Percentiles rank a stretch among this genome's conserved stretches.
Evolutionary conservation across 1,140 invertebrate species (phyloP).

Genomic region (Sycobia sp.): DNA sequence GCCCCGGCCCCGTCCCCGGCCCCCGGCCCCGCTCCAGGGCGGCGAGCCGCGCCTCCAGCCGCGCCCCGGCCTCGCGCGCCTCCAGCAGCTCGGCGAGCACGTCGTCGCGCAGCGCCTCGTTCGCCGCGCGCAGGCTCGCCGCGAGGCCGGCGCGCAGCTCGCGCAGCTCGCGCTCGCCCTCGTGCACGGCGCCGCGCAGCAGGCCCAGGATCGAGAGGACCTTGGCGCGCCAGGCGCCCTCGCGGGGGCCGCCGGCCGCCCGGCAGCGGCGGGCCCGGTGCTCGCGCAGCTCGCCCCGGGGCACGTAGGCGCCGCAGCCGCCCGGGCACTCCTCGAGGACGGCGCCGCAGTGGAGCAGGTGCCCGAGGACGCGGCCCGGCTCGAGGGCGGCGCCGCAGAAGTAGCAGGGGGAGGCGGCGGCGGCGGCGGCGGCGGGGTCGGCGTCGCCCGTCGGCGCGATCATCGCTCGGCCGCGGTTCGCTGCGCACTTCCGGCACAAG

Average conservation of each 20-base stretch:
- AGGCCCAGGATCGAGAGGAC: slow-evolving; percentile 42
- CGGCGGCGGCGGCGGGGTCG: too few relatives aligned
- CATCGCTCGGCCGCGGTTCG: too few relatives aligned
- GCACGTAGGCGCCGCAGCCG: slow-evolving; percentile 71
- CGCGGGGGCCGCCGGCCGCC: slow-evolving; percentile 41
- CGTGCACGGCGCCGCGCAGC: slow-evolving; percentile 38
- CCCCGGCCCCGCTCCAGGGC: not conserved
- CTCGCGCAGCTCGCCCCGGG: slow-evolving; percentile 64
- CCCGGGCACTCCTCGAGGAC: slow-evolving; percentile 71
- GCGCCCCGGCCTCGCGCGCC: not conserved
- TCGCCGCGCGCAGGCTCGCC: slow-evolving; percentile 32
- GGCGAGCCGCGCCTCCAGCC: not conserved
- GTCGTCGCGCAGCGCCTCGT: slow-evolving; percentile 35
- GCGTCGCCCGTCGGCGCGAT: not conserved
- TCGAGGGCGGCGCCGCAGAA: slow-evolving; percentile 69
- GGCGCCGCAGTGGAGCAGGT: slow-evolving; percentile 70
- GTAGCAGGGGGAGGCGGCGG: slow-evolving; percentile 65
- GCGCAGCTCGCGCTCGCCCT: slow-evolving; percentile 41
- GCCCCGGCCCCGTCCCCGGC: not conserved
- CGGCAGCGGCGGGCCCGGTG: slow-evolving; percentile 65
- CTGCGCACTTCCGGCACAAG: too few relatives aligned
- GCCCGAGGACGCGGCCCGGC: slow-evolving; percentile 63
- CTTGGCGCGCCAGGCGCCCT: slow-evolving; percentile 42
- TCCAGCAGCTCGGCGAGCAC: slow-evolving; percentile 31
- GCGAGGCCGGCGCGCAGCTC: slow-evolving; percentile 35